Evolutionary conservation across 2,888 invertebrate genomes (phyloP).

Genomic region (Arctia plantaginis): DNA sequence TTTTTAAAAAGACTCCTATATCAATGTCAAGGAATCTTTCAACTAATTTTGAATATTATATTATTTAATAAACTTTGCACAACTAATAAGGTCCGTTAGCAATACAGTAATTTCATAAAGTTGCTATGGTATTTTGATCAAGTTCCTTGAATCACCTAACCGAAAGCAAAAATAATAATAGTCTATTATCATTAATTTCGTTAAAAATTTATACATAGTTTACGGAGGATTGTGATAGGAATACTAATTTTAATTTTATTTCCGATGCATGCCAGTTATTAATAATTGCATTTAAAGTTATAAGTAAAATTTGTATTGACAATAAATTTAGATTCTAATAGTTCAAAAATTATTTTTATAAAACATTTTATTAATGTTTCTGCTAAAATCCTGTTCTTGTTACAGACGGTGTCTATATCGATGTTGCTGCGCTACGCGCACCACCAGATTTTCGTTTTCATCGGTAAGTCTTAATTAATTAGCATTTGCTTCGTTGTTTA

Average conservation of each 20-base stretch:
- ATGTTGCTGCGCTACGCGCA: slow-evolving; percentile 99
- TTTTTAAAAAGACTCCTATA: background rate
- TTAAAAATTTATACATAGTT: too few relatives aligned
- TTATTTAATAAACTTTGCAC: too few relatives aligned
- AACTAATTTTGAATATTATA: too few relatives aligned
- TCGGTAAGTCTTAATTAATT: slow-evolving; percentile 90
- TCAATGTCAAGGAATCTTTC: too few relatives aligned
- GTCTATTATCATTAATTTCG: too few relatives aligned
- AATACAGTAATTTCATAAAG: background rate
- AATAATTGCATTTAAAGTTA: too few relatives aligned
- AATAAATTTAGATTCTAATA: background rate
- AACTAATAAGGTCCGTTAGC: too few relatives aligned
- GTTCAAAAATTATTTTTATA: background rate
- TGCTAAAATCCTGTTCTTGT: slow-evolving; percentile 62
- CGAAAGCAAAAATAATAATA: too few relatives aligned
- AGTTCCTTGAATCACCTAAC: too few relatives aligned
- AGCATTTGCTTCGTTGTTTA: slow-evolving; percentile 27
- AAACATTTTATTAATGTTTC: background rate
- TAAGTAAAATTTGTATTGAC: background rate
- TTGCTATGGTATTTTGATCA: background rate
- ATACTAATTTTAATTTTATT: too few relatives aligned
- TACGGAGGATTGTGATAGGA: too few relatives aligned
- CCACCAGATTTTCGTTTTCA: slow-evolving; percentile 99
- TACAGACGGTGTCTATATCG: slow-evolving; percentile 99
- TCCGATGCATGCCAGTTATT: too few relatives aligned